Conservation (phyloP, 2,113 vertebrate species). For the Gymnarchus niloticus region DNA sequence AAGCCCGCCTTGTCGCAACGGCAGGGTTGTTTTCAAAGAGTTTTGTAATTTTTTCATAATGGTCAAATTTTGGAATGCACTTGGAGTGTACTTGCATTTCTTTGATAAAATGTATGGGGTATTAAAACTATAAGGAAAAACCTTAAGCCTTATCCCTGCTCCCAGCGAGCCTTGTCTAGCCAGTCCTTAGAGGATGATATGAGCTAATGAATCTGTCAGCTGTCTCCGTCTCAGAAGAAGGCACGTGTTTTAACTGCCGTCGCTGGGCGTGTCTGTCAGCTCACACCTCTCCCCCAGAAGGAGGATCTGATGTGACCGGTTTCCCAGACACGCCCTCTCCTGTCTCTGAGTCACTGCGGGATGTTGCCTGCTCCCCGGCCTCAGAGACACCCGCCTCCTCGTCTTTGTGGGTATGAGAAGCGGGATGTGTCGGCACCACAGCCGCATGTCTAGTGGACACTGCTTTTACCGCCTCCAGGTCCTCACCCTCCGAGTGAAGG, state of each 20-base stretch:
- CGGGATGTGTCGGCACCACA: conserved; percentile 2
- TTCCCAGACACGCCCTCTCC: conserved; percentile 50
- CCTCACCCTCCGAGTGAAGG: background rate
- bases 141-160: background rate
- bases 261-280: background rate
- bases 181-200: background rate
- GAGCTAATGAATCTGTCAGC: background rate
- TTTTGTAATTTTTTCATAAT: background rate
- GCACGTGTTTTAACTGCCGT: background rate
- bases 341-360: conserved; percentile 53
- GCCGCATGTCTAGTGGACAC: background rate
- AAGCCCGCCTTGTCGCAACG: background rate
- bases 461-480: background rate
- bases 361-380: conserved; percentile 25
- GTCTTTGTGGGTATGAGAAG: conserved; percentile 34
- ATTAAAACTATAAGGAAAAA: background rate
- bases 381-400: background rate
- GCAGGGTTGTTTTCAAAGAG: background rate
- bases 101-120: background rate
- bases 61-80: background rate
- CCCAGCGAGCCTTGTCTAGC: background rate
- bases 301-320: background rate
- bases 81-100: background rate
- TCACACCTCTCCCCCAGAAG: conserved; percentile 25
- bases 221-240: background rate